Percentiles rank a stretch among this genome's conserved stretches.
Evolutionary conservation across 2,888 invertebrate species (phyloP).

Genomic region (Zonitis immaculata): DNA sequence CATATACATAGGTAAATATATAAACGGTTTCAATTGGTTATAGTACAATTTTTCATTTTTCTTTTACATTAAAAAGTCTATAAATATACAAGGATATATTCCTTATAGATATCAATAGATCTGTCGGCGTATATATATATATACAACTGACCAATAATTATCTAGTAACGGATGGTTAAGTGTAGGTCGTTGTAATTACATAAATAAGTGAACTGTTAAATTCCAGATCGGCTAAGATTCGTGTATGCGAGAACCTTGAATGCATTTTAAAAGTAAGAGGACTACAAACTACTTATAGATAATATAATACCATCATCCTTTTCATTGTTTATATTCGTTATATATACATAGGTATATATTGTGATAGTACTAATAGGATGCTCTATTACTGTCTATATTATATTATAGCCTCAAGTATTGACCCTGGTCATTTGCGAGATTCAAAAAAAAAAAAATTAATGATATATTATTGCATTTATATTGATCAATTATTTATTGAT

Average conservation of each 20-base stretch:
- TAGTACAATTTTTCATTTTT: no score
- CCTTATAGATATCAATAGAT: not conserved
- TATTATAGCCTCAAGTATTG: conserved; percentile 15
- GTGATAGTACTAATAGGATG: conserved; percentile 13
- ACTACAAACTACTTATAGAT: not conserved
- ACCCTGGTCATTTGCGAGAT: conserved; percentile 19
- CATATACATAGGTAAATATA: no score
- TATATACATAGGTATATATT: not conserved
- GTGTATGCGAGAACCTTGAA: conserved; percentile 21
- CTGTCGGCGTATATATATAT: not conserved
- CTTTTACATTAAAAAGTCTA: no score
- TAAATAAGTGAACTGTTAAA: conserved; percentile 24
- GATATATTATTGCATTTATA: conserved; percentile 8
- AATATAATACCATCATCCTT: not conserved
- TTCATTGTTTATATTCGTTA: not conserved
- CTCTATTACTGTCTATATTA: conserved; percentile 14
- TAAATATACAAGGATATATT: conserved; percentile 5
- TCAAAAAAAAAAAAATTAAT: conserved; percentile 15
- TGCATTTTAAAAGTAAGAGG: conserved; percentile 20
- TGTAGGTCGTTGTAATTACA: conserved; percentile 20
- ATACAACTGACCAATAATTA: conserved; percentile 15
- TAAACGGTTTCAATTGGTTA: no score
- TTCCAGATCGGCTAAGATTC: conserved; percentile 22
- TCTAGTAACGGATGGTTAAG: conserved; percentile 23
- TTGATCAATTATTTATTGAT: conserved; percentile 7